phyloP scores from a whole-genome alignment of 2,888 invertebrate species.

The Arctia plantaginis region DNA sequence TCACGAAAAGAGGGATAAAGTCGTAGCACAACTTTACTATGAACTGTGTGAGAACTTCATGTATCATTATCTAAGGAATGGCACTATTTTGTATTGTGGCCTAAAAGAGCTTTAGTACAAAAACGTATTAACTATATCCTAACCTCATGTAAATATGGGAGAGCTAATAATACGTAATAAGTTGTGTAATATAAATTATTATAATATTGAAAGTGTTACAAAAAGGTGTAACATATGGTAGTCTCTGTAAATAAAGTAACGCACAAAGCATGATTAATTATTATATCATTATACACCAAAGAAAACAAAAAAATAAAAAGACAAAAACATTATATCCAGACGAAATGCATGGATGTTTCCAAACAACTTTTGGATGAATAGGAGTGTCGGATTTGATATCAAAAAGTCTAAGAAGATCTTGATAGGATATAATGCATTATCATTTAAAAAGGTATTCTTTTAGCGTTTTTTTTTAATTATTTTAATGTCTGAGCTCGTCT shows the following conservation, averaged over 20 bases:
- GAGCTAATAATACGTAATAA: too few species aligned
- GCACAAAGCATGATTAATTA: background rate
- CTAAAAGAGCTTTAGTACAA: background rate
- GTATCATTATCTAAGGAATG: background rate
- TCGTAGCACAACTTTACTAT: background rate
- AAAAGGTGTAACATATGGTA: background rate
- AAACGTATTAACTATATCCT: too few species aligned
- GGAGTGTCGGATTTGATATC: too few species aligned
- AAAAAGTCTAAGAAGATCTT: too few species aligned
- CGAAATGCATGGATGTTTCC: too few species aligned
- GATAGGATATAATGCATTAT: too few species aligned
- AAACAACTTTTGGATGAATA: too few species aligned
- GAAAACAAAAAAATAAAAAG: background rate
- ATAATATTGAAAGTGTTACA: background rate
- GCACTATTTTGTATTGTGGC: background rate
- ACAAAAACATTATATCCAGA: background rate
- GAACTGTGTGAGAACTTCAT: background rate
- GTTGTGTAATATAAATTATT: too few species aligned
- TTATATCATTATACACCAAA: background rate
- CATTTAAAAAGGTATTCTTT: too few species aligned
- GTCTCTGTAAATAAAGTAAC: background rate
- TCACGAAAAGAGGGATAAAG: constrained; percentile 25
- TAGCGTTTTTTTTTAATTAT: too few species aligned
- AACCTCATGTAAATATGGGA: too few species aligned
- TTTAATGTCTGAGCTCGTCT: too few species aligned